phyloP scores from a whole-genome alignment of 2,113 vertebrate genomes.

The Herpailurus yagouaroundi region DNA sequence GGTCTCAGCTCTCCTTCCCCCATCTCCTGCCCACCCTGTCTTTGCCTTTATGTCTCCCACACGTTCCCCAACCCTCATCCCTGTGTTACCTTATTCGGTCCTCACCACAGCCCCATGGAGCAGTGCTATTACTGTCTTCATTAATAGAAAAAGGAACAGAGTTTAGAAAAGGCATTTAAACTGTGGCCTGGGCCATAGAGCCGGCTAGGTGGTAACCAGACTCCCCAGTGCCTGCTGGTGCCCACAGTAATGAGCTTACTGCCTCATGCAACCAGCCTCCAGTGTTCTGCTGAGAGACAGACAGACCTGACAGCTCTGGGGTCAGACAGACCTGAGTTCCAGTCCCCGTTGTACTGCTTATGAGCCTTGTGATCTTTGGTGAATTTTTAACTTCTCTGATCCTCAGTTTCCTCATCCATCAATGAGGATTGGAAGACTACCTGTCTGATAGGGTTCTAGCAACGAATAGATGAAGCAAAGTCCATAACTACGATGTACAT shows the following conservation, averaged over 20 bases:
- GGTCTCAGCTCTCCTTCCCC: neutral
- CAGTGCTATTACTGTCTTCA: neutral
- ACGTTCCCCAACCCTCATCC: rapidly evolving
- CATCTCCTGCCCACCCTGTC: neutral
- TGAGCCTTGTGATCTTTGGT: neutral
- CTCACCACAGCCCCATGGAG: neutral
- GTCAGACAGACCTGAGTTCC: neutral
- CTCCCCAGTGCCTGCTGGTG: neutral
- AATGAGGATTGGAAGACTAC: neutral
- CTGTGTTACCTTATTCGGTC: neutral
- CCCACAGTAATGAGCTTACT: neutral
- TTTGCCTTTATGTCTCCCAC: neutral
- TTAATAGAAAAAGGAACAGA: too few relatives aligned
- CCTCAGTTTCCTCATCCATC: neutral
- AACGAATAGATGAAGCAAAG: neutral
- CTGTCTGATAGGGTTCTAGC: neutral
- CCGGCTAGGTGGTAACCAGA: neutral
- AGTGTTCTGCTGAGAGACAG: neutral
- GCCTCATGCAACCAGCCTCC: neutral
- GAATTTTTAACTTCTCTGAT: neutral
- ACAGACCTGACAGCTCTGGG: neutral
- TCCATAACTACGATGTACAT: neutral
- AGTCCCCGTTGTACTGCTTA: neutral
- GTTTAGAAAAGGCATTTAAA: neutral
- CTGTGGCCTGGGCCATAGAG: rapidly evolving